These are phyloP conservation scores for Habrosyne pyritoides DNA, from an alignment of 2,888 invertebrate genomes.

Conservation along the genomic window DNA sequence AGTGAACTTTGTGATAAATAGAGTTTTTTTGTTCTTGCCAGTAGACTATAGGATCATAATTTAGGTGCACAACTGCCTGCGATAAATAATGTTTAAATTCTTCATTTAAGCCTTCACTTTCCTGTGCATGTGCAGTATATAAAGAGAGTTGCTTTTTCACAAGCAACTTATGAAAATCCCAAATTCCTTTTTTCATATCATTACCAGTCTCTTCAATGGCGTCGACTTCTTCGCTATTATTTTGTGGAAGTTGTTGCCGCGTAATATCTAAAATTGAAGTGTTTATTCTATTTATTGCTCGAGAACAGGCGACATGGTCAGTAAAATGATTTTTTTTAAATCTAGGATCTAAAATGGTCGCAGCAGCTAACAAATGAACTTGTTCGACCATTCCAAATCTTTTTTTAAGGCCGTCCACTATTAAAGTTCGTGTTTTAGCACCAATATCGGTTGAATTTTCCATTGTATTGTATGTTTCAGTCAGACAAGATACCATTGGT, in stretches of 20 bases:
- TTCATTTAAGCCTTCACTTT: too few species aligned
- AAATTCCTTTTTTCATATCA: conserved; percentile 22
- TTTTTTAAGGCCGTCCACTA: conserved; percentile 24
- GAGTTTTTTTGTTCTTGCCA: too few species aligned
- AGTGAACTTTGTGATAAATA: too few species aligned
- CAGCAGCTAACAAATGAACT: conserved; percentile 33
- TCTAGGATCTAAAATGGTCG: conserved; percentile 36
- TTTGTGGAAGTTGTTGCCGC: conserved; percentile 33
- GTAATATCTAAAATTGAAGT: conserved; percentile 33
- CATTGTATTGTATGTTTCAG: conserved; percentile 38
- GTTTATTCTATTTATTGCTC: conserved; percentile 31
- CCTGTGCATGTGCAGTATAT: too few species aligned
- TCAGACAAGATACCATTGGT: conserved; percentile 36
- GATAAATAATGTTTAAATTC: too few species aligned
- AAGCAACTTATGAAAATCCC: conserved; percentile 32
- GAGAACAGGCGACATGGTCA: conserved; percentile 30
- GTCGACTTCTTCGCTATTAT: conserved; percentile 29
- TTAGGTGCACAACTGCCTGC: not conserved
- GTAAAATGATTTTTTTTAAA: conserved; percentile 32
- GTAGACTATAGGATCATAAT: too few species aligned
- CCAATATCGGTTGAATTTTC: conserved; percentile 29
- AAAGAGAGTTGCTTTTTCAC: conserved; percentile 32
- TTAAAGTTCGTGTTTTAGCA: conserved; percentile 26
- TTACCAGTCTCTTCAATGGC: conserved; percentile 24
- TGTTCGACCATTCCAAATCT: conserved; percentile 28